Evolutionary conservation across 64 coral and sea anemone species (phyloP).

Genomic region (Stichodactyla mertensii): DNA sequence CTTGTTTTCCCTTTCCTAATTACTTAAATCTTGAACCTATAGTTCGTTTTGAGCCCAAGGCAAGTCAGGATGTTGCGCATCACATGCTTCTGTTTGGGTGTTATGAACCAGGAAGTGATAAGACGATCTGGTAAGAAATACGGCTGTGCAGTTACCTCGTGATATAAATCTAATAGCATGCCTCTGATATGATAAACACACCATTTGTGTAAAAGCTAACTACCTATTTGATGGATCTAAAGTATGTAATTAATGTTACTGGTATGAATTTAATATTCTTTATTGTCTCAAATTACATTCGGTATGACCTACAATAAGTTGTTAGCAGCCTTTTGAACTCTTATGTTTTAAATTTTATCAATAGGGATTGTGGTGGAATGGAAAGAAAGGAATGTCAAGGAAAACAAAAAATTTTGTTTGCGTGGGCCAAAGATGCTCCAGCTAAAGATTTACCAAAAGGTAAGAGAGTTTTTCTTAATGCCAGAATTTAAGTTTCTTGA

Average conservation of each 20-base stretch:
- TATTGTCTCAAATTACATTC: too few relatives aligned
- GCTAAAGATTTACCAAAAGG: slow-evolving; percentile 76
- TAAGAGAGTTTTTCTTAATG: background rate
- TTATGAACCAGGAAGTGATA: slow-evolving; percentile 40
- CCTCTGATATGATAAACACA: too few relatives aligned
- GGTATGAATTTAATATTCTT: too few relatives aligned
- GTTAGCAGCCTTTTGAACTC: background rate
- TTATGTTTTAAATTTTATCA: background rate
- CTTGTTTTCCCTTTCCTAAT: too few relatives aligned
- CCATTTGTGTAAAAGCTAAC: too few relatives aligned
- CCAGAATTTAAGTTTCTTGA: background rate
- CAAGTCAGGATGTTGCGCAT: slow-evolving; percentile 67
- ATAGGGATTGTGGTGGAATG: slow-evolving; percentile 56
- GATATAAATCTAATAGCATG: too few relatives aligned
- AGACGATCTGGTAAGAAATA: slow-evolving; percentile 51
- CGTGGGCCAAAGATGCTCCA: slow-evolving; percentile 78
- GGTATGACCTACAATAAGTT: background rate
- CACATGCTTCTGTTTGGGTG: slow-evolving; percentile 97
- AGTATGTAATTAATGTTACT: too few relatives aligned
- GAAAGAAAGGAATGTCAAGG: slow-evolving; percentile 36
- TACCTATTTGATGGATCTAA: too few relatives aligned
- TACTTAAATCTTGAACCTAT: background rate
- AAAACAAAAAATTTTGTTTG: slow-evolving; percentile 64
- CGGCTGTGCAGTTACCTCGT: too few relatives aligned
- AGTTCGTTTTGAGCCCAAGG: slow-evolving; percentile 87